Percentiles rank a stretch among this genome's conserved stretches.
Evolutionary conservation across 37 sponge, comb jelly and placozoan species (phyloP).

Genomic region (Chondrilla cf. caribensis): DNA sequence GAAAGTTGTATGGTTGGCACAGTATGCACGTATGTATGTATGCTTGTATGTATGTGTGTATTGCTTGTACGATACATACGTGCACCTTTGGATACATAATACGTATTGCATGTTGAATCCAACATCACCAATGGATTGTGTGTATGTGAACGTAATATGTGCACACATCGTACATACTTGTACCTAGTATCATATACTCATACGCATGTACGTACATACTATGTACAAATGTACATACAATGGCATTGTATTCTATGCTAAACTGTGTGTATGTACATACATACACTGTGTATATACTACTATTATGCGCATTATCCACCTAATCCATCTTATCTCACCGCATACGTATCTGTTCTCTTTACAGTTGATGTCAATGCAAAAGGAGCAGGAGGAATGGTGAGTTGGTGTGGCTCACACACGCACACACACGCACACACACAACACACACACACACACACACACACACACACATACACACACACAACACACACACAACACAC

Average conservation of each 20-base stretch:
- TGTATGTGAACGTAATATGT: no score
- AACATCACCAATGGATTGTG: no score
- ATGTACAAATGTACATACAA: neutral
- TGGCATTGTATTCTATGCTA: neutral
- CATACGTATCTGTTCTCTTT: neutral
- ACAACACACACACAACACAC: no score
- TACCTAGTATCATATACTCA: no score
- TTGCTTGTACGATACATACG: neutral
- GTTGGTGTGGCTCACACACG: neutral
- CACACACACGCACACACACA: neutral
- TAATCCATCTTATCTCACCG: neutral
- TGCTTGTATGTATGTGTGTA: neutral
- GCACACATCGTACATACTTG: no score
- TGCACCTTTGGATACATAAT: neutral
- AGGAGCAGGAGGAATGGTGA: constrained; percentile 42
- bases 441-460: neutral
- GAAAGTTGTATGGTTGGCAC: no score
- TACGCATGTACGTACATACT: neutral
- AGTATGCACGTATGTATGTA: neutral
- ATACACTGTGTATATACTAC: neutral
- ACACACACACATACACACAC: no score
- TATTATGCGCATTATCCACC: neutral
- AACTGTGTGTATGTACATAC: neutral
- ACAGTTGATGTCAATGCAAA: constrained; percentile 43
- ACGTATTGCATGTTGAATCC: no score